A percentile compares a stretch with the other conserved stretches of the same genome.
These are phyloP conservation scores for Leucoma salicis DNA, from an alignment of 2,888 invertebrate species.

Conservation along the genomic window DNA sequence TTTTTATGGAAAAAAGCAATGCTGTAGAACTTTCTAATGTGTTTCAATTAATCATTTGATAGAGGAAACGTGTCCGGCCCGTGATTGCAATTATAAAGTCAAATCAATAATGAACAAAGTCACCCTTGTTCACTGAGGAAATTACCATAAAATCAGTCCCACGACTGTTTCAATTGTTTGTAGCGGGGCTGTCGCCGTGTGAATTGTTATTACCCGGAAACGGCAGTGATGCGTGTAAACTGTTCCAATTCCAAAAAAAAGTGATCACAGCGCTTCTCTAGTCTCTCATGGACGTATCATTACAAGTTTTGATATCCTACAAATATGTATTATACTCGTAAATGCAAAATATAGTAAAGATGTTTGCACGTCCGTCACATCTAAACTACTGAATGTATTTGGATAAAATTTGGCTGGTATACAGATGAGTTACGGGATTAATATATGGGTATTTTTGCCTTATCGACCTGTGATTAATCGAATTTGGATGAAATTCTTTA, in stretches of 20 bases:
- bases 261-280: constrained; percentile 6
- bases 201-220: constrained; percentile 51
- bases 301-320: too few species aligned
- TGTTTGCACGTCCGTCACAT: too few species aligned
- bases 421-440: too few species aligned
- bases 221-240: constrained; percentile 64
- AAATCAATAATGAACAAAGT: constrained; percentile 57
- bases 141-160: constrained; percentile 78
- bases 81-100: constrained; percentile 51
- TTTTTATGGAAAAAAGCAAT: too few species aligned
- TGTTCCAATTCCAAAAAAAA: constrained; percentile 61
- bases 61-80: constrained; percentile 40
- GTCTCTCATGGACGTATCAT: background rate
- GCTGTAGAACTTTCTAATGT: constrained; percentile 11
- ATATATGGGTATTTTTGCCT: too few species aligned
- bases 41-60: constrained; percentile 27
- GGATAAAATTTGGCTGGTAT: too few species aligned
- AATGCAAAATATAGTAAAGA: too few species aligned
- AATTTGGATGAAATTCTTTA: too few species aligned
- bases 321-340: too few species aligned
- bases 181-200: constrained; percentile 47
- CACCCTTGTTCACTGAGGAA: constrained; percentile 48
- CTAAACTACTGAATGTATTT: too few species aligned
- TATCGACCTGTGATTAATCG: too few species aligned
- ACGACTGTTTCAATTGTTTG: constrained; percentile 56